Evolutionary conservation across 2,797 vertebrate genomes (phyloP).

Genomic region (Sylvia borin): DNA sequence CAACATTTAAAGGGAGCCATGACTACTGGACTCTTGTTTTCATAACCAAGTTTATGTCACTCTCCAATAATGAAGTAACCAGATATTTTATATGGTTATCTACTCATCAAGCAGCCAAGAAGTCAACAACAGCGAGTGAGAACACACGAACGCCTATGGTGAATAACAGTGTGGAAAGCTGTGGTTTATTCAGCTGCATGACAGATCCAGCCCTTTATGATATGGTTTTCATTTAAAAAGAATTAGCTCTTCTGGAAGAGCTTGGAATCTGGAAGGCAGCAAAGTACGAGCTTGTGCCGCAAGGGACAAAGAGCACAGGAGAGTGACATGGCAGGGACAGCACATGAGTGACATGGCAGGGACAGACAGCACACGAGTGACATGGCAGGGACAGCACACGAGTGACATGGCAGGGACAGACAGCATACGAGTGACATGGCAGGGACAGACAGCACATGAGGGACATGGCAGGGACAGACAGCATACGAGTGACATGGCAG

Average conservation of each 20-base stretch:
- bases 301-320: background rate
- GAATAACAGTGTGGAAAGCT: background rate
- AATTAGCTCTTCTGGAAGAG: conserved; percentile 39
- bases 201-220: conserved; percentile 59
- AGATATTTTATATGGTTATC: conserved; percentile 38
- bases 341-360: background rate
- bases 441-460: background rate
- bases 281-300: background rate
- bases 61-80: conserved; percentile 33
- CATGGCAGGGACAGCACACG: background rate
- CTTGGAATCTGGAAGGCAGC: conserved; percentile 48
- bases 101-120: conserved; percentile 27
- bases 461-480: background rate
- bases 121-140: conserved; percentile 38
- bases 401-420: background rate
- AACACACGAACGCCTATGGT: background rate
- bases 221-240: conserved; percentile 68
- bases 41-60: conserved; percentile 39
- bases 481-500: background rate
- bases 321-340: background rate
- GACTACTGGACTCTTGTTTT: conserved; percentile 28
- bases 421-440: background rate
- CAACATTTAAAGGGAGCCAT: conserved; percentile 1
- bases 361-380: background rate
- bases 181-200: conserved; percentile 35